phyloP scores from a whole-genome alignment of 1,140 invertebrate species.

The Zaprionus ornatus region DNA sequence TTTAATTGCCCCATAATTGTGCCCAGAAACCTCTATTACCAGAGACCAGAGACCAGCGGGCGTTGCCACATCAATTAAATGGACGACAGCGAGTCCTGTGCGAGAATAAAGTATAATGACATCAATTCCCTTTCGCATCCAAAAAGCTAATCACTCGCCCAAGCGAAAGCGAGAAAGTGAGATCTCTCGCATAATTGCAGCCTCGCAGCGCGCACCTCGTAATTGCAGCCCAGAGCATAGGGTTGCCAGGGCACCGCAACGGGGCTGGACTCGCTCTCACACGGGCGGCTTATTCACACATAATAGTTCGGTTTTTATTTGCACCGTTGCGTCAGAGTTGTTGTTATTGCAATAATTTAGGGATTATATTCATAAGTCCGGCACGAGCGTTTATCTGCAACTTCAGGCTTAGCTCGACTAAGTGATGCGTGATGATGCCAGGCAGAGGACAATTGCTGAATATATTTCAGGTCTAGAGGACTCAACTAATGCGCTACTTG shows the following conservation, averaged over 20 bases:
- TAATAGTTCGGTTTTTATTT: conserved; percentile 68
- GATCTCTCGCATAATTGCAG: conserved; percentile 61
- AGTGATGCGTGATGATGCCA: conserved; percentile 33
- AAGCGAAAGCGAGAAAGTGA: background rate
- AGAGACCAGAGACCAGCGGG: background rate
- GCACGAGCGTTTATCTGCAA: conserved; percentile 62
- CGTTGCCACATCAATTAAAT: conserved; percentile 68
- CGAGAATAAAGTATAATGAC: conserved; percentile 58
- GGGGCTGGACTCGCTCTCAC: background rate
- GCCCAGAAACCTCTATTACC: conserved; percentile 39
- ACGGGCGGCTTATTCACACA: conserved; percentile 66
- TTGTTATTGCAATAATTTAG: conserved; percentile 77
- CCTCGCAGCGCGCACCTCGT: conserved; percentile 34
- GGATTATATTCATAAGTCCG: conserved; percentile 80
- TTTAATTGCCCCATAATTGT: conserved; percentile 74
- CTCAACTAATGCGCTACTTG: background rate
- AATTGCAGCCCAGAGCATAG: conserved; percentile 46
- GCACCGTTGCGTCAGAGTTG: conserved; percentile 46
- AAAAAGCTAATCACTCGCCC: conserved; percentile 77
- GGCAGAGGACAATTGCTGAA: background rate
- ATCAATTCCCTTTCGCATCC: conserved; percentile 52
- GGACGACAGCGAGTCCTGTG: conserved; percentile 32
- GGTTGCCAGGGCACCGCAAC: conserved; percentile 33
- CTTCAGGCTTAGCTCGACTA: conserved; percentile 35
- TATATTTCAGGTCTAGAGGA: background rate